Percentiles rank a stretch among this genome's conserved stretches.
Evolutionary conservation across 2,888 invertebrate genomes (phyloP).

Genomic region (Eretmocerus hayati): DNA sequence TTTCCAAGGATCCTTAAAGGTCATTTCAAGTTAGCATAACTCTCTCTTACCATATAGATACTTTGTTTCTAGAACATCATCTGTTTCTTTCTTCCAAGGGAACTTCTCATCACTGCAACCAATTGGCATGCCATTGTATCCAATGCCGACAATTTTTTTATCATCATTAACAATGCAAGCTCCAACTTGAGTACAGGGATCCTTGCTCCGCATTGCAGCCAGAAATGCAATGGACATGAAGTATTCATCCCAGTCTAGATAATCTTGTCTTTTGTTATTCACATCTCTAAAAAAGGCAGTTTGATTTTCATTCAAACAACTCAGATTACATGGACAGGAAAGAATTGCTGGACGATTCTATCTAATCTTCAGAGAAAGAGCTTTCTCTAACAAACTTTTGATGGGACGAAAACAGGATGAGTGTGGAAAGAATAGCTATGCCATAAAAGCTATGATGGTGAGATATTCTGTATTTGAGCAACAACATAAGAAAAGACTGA

Average conservation of each 20-base stretch:
- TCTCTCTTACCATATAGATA: constrained; percentile 81
- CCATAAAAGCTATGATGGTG: too few relatives aligned
- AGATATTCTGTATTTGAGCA: too few relatives aligned
- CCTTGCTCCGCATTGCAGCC: constrained; percentile 89
- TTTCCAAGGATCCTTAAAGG: too few relatives aligned
- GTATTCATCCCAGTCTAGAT: constrained; percentile 85
- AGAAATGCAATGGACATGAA: constrained; percentile 92
- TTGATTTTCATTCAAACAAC: too few relatives aligned
- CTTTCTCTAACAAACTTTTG: too few relatives aligned
- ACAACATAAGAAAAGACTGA: too few relatives aligned
- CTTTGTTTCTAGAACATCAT: constrained; percentile 65
- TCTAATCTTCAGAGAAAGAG: too few relatives aligned
- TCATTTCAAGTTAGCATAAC: too few relatives aligned
- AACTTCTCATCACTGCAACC: constrained; percentile 83
- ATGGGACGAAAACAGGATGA: too few relatives aligned
- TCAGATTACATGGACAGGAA: background rate
- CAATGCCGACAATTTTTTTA: constrained; percentile 84
- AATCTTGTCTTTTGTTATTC: constrained; percentile 54
- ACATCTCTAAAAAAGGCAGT: background rate
- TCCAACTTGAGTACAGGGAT: constrained; percentile 88
- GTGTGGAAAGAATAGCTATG: too few relatives aligned
- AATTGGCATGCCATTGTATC: constrained; percentile 95
- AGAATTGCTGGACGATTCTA: too few relatives aligned
- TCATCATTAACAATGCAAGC: constrained; percentile 86
- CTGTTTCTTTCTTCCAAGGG: constrained; percentile 74